Percentiles rank a stretch among this genome's conserved stretches.
These are phyloP conservation scores for Lepidonotus clava DNA, from an alignment of 2,888 invertebrate species.

Conservation along the genomic window DNA sequence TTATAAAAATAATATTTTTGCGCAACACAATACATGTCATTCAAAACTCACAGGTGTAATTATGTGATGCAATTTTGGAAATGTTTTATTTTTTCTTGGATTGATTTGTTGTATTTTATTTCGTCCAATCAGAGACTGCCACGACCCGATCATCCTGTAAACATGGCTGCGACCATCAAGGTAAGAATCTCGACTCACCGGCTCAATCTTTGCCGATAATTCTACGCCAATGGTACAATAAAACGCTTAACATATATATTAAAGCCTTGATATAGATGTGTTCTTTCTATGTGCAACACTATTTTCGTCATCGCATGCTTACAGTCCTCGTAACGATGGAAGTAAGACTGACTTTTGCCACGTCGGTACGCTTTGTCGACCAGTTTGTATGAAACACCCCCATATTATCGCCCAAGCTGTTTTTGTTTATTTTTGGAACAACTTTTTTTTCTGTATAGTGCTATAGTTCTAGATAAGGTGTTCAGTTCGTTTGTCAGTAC, in stretches of 20 bases:
- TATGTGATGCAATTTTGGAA: too few species aligned
- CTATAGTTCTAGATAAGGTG: neutral
- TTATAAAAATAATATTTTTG: neutral
- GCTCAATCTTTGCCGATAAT: neutral
- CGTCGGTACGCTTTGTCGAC: neutral
- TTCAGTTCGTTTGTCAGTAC: neutral
- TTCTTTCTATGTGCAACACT: neutral
- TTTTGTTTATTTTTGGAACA: neutral
- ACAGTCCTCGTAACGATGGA: neutral
- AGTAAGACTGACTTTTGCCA: neutral
- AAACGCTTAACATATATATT: neutral
- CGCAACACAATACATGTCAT: too few species aligned
- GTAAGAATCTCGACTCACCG: slow-evolving; percentile 52
- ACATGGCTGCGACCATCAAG: slow-evolving; percentile 73
- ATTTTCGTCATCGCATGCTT: neutral
- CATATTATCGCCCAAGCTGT: slow-evolving; percentile 31
- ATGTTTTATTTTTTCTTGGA: neutral
- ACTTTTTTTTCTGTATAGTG: too few species aligned
- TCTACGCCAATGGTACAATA: neutral
- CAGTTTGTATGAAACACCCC: neutral
- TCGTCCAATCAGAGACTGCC: slow-evolving; percentile 68
- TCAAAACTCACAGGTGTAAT: neutral
- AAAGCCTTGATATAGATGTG: neutral
- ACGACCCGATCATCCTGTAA: slow-evolving; percentile 69
- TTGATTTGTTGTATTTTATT: neutral